These are phyloP conservation scores for Ctenopoma kingsleyae DNA, from an alignment of 2,797 vertebrate species.

Conservation along the genomic window DNA sequence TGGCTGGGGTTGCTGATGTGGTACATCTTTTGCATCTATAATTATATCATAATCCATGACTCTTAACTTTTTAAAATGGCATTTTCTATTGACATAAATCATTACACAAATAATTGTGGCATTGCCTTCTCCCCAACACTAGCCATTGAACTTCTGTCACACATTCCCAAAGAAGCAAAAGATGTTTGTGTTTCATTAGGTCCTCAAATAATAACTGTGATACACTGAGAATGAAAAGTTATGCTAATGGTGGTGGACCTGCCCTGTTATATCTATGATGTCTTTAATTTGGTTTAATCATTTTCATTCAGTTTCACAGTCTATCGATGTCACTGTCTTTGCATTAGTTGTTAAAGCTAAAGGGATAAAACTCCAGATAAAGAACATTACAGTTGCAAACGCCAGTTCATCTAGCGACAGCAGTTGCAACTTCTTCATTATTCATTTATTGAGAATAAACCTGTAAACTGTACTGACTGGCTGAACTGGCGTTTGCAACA, in stretches of 20 bases:
- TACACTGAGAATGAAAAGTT: constrained; percentile 54
- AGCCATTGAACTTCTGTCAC: constrained; percentile 25
- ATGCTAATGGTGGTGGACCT: constrained; percentile 53
- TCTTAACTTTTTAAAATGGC: constrained; percentile 23
- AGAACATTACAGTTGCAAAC: constrained; percentile 1
- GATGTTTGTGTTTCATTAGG: constrained; percentile 46
- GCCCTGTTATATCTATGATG: constrained; percentile 47
- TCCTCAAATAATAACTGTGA: constrained; percentile 45
- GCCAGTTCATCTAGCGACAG: background rate
- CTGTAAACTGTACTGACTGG: no score
- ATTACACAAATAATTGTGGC: background rate
- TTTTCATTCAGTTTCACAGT: constrained; percentile 46
- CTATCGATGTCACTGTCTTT: constrained; percentile 40
- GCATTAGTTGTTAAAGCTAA: constrained; percentile 42
- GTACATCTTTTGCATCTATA: background rate
- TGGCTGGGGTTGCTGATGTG: background rate
- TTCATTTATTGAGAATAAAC: no score
- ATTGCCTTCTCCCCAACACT: background rate
- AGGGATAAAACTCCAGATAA: constrained; percentile 29
- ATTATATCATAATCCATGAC: background rate
- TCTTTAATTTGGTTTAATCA: constrained; percentile 62
- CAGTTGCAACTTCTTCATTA: no score
- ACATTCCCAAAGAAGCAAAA: constrained; percentile 31
- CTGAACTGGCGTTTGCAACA: no score
- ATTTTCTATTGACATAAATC: constrained; percentile 1